A percentile compares a stretch with the other conserved stretches of the same genome.
phyloP scores from a whole-genome alignment of 2,797 vertebrate genomes.

The Florisuga fusca region DNA sequence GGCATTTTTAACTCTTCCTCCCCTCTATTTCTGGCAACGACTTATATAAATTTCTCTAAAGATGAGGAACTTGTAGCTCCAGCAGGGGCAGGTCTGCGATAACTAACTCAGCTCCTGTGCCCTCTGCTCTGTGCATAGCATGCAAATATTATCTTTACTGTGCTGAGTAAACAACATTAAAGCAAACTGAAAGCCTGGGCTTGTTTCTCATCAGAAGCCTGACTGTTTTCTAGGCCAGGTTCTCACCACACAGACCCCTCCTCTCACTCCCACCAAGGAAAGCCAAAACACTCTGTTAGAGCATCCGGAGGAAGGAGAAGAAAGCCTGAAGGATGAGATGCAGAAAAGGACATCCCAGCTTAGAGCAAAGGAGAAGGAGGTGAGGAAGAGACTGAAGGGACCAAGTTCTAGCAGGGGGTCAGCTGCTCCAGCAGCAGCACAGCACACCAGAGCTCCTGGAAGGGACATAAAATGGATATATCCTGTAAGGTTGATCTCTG shows the following conservation, averaged over 20 bases:
- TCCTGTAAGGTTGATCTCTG: not conserved
- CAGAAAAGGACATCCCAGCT: slow-evolving; percentile 82
- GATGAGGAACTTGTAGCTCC: not conserved
- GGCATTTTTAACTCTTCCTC: not conserved
- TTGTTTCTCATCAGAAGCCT: slow-evolving; percentile 58
- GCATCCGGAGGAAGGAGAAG: slow-evolving; percentile 32
- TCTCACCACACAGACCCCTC: slow-evolving; percentile 52
- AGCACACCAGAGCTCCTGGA: not conserved
- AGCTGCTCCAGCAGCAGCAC: not conserved
- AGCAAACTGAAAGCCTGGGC: not conserved
- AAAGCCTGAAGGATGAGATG: slow-evolving; percentile 74
- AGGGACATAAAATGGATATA: not conserved
- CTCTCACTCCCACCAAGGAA: slow-evolving; percentile 34
- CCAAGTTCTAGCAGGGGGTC: not conserved
- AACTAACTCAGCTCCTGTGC: not conserved
- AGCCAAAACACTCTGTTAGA: not conserved
- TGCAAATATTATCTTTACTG: not conserved
- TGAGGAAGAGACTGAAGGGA: slow-evolving; percentile 62
- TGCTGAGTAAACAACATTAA: not conserved
- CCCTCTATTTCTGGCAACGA: not conserved
- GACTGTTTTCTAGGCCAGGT: slow-evolving; percentile 77
- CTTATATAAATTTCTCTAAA: not conserved
- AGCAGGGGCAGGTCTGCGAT: not conserved
- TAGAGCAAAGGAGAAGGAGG: slow-evolving; percentile 87
- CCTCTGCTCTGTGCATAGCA: not conserved